Percentiles rank a stretch among this genome's conserved stretches.
These are phyloP conservation scores for Eugnorisma glareosa DNA, from an alignment of 2,888 invertebrate genomes.

Conservation along the genomic window DNA sequence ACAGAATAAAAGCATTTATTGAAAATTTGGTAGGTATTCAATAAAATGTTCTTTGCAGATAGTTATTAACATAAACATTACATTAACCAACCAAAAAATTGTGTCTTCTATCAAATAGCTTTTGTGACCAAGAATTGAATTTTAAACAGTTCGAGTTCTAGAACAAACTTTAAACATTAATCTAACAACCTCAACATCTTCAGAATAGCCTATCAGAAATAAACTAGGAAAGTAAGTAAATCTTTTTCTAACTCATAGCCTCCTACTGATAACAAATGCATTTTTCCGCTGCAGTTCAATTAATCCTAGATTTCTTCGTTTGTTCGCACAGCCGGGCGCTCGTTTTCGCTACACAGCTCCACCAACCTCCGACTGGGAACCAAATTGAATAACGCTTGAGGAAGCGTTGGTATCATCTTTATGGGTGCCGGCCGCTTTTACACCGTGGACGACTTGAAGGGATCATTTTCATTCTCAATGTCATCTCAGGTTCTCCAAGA, in stretches of 20 bases:
- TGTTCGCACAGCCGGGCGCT: slow-evolving; percentile 43
- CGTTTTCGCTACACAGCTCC: slow-evolving; percentile 51
- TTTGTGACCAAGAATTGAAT: background rate
- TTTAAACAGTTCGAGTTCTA: background rate
- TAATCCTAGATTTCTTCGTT: slow-evolving; percentile 58
- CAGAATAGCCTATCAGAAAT: background rate
- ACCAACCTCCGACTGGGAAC: slow-evolving; percentile 62
- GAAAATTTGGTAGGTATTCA: background rate
- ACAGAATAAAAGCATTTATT: background rate
- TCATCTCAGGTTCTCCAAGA: background rate
- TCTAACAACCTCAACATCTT: background rate
- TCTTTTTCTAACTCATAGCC: background rate
- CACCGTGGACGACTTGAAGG: slow-evolving; percentile 35
- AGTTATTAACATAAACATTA: background rate
- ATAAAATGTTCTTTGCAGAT: no score
- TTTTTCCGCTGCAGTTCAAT: slow-evolving; percentile 18
- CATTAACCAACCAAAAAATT: background rate
- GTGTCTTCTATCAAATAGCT: background rate
- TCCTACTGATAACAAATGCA: slow-evolving; percentile 2
- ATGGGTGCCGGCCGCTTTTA: slow-evolving; percentile 57
- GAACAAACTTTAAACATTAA: background rate
- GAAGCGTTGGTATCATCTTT: slow-evolving; percentile 73
- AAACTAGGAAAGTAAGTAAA: background rate
- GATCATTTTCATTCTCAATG: background rate
- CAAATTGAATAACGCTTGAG: slow-evolving; percentile 77